Conservation (phyloP, 2,113 vertebrate genomes). For the Pseudopodoces humilis region DNA sequence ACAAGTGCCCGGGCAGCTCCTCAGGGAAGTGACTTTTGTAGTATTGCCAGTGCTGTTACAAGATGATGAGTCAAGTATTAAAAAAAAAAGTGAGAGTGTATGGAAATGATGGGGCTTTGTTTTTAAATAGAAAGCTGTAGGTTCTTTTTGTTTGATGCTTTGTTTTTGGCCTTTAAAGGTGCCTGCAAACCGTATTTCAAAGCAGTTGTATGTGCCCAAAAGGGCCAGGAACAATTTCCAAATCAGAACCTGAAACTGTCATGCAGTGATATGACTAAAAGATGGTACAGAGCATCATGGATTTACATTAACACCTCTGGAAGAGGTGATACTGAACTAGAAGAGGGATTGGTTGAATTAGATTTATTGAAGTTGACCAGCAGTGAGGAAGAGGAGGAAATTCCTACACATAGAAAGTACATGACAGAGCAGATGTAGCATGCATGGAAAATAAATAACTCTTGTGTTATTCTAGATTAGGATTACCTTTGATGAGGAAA, state of each 20-base stretch:
- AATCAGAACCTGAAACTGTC: not conserved
- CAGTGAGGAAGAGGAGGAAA: not conserved
- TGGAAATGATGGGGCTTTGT: not conserved
- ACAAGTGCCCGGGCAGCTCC: not conserved
- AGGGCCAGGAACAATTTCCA: not conserved
- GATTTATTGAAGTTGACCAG: not conserved
- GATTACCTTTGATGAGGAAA: not conserved
- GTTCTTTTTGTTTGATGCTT: not conserved
- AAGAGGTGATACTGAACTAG: not conserved
- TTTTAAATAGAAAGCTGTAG: not conserved
- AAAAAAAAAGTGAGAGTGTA: not conserved
- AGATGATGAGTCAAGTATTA: not conserved
- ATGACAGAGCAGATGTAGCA: not conserved
- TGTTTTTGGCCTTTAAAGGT: not conserved
- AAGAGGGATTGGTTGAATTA: not conserved
- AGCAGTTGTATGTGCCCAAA: not conserved
- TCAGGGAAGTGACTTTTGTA: not conserved
- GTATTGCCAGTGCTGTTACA: not conserved
- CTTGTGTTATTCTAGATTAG: not conserved
- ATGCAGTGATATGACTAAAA: not conserved
- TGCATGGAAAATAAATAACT: not conserved
- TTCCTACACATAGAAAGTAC: not conserved
- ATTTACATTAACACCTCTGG: not conserved
- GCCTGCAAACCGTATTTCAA: not conserved
- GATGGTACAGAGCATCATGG: not conserved